Evolutionary conservation across 2,888 invertebrate species (phyloP), one percentile per base, ranked within the genome.

Genomic region (Carterocephalus palaemon): DNA sequence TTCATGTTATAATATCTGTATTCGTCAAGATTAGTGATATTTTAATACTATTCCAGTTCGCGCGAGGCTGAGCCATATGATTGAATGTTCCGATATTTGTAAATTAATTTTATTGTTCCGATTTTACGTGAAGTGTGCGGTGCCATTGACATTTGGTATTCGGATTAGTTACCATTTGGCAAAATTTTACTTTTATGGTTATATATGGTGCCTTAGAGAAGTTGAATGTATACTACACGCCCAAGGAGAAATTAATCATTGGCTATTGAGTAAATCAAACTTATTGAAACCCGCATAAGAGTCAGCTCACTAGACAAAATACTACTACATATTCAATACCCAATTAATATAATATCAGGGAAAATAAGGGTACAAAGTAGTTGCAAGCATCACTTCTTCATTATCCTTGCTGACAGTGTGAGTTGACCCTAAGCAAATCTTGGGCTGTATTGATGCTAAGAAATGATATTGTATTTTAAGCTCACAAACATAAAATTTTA

Each of bases 131-230:
- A 47, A 46, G 46, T 52, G 45, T 51, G 55, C 48, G 69, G 73
- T 75, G 76, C 75, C 76, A 74, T 75, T 62, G 49, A 52, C 39
- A 50, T 37, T 58, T 51, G 51, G 42, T 40, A 36, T 56, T 59
- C 57, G 57, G 52, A 58, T 60, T 47, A 64, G 70, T 75, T 75
- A 71, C 70, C 74, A 60, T 56, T 62, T 59, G 59, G 59, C 59
- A 60, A 62, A 51, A 28, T 29, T 31, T 23, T 43, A 29, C 28
- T 23, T 43, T 38, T 46, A 47, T 47, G 52, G 52, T 53, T 56
- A 51, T 55, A 42, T 52, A 56, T 62, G 68, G 67, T 75, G 72
- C 71, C 70, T 68, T 71, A 59, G 56, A 48, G 53, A 52, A 45
- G 22, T 37, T 45, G 39, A 45, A 10, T 20, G 20, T 10, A 23